phyloP scores from a whole-genome alignment of 2,113 vertebrate genomes.

The Excalfactoria chinensis region DNA sequence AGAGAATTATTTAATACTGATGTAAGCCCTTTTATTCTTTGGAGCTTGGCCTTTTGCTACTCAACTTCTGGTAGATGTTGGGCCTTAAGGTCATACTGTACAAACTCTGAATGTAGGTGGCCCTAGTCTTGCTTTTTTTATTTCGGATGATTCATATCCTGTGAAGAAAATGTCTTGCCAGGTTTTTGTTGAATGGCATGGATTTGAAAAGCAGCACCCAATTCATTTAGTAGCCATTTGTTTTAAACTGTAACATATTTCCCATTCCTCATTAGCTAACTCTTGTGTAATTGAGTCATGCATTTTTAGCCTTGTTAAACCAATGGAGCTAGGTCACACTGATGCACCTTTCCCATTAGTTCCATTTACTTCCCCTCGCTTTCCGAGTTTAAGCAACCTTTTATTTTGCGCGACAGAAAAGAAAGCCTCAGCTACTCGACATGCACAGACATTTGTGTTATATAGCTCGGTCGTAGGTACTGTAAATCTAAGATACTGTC shows the following conservation, averaged over 20 bases:
- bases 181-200: conserved; percentile 79
- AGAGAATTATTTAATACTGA: conserved; percentile 87
- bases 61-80: conserved; percentile 84
- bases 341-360: conserved; percentile 65
- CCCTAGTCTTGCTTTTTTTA: conserved; percentile 79
- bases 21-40: conserved; percentile 84
- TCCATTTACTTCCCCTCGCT: conserved; percentile 31
- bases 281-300: conserved; percentile 87
- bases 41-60: conserved; percentile 81
- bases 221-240: conserved; percentile 84
- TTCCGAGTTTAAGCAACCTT: background rate
- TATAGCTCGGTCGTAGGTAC: conserved; percentile 26
- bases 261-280: conserved; percentile 83
- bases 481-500: conserved; percentile 24
- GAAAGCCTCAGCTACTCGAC: background rate
- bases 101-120: conserved; percentile 88
- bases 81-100: conserved; percentile 86
- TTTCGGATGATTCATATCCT: conserved; percentile 83
- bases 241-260: conserved; percentile 84
- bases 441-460: conserved; percentile 17
- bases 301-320: conserved; percentile 79
- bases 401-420: conserved; percentile 31
- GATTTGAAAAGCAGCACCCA: conserved; percentile 80
- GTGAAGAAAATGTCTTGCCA: conserved; percentile 83
- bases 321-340: conserved; percentile 74